A percentile compares a stretch with the other conserved stretches of the same genome.
Evolutionary conservation across 1,140 invertebrate genomes (phyloP).

Genomic region (Cepaea nemoralis): DNA sequence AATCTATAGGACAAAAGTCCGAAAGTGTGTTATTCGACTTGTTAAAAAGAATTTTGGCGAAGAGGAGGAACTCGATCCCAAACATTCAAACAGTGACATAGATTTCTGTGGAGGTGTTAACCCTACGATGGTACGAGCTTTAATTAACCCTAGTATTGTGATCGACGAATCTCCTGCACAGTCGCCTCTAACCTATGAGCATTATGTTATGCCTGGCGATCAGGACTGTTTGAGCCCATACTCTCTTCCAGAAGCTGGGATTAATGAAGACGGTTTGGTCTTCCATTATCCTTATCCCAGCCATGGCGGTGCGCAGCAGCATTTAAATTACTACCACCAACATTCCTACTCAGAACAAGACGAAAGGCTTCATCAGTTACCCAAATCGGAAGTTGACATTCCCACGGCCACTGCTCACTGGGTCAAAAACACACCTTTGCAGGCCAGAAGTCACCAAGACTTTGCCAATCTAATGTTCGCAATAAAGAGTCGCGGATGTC

Average conservation of each 20-base stretch:
- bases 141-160: constrained; percentile 37
- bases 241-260: not conserved
- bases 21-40: constrained; percentile 45
- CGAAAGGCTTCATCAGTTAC: constrained; percentile 1
- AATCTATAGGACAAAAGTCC: constrained; percentile 55
- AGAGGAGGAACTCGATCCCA: not conserved
- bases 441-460: constrained; percentile 46
- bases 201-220: not conserved
- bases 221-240: constrained; percentile 18
- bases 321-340: not conserved
- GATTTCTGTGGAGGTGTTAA: not conserved
- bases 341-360: not conserved
- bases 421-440: constrained; percentile 51
- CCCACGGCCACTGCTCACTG: constrained; percentile 43
- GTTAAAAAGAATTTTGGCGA: constrained; percentile 1
- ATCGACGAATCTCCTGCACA: constrained; percentile 29
- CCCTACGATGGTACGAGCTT: constrained; percentile 7
- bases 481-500: constrained; percentile 32
- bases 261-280: not conserved
- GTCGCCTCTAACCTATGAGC: constrained; percentile 8
- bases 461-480: constrained; percentile 40
- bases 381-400: constrained; percentile 39
- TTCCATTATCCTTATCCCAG: constrained; percentile 26
- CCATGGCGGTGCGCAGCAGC: not conserved
- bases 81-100: not conserved